These are phyloP conservation scores for Danio tinwini DNA, from an alignment of 2,797 vertebrate species.

Conservation along the genomic window DNA sequence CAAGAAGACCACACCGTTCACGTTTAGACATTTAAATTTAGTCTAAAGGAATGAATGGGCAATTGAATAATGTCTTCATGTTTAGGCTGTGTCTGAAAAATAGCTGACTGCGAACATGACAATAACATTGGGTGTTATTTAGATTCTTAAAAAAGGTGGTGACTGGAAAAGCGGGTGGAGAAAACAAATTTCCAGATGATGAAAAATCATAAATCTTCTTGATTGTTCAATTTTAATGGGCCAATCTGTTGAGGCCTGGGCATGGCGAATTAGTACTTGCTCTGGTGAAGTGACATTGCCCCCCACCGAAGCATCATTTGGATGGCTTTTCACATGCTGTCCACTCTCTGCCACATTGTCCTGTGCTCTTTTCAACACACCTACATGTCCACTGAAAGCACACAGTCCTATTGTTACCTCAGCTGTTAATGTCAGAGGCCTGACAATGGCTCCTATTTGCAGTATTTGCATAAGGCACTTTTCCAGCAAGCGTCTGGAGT, in stretches of 20 bases:
- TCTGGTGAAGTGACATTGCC: conserved; percentile 71
- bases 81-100: conserved; percentile 28
- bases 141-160: neutral
- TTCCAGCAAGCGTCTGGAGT: conserved; percentile 81
- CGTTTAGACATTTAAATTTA: conserved; percentile 32
- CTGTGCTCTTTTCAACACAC: conserved; percentile 75
- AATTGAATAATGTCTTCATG: conserved; percentile 25
- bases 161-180: neutral
- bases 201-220: conserved; percentile 65
- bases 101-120: conserved; percentile 20
- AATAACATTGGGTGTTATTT: neutral
- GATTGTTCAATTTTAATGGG: conserved; percentile 69
- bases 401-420: conserved; percentile 78
- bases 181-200: conserved; percentile 55
- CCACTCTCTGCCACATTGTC: conserved; percentile 72
- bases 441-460: conserved; percentile 79
- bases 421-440: conserved; percentile 82
- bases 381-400: conserved; percentile 75
- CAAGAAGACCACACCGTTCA: conserved; percentile 52
- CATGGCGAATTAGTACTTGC: conserved; percentile 64
- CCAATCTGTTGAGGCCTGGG: conserved; percentile 68
- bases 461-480: conserved; percentile 86
- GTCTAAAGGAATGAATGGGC: conserved; percentile 37
- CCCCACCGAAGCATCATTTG: conserved; percentile 67
- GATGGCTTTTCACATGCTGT: conserved; percentile 77